A percentile compares a stretch with the other conserved stretches of the same genome.
Conservation (phyloP, 2,888 invertebrate species). For the Deilephila porcellus region DNA sequence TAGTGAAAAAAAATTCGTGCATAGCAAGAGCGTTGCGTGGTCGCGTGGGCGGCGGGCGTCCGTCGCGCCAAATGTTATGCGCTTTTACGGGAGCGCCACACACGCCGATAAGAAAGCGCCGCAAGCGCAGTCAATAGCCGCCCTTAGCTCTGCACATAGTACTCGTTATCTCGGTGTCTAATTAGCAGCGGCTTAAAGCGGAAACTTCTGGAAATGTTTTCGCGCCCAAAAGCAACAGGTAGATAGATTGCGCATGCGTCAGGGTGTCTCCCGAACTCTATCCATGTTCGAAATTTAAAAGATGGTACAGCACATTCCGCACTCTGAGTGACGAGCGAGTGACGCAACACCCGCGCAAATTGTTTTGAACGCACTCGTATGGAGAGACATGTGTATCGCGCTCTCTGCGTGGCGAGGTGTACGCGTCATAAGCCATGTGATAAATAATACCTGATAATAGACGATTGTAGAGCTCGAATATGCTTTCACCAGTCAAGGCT, state of each 20-base stretch:
- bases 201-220: constrained; percentile 17
- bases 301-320: neutral
- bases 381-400: neutral
- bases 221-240: neutral
- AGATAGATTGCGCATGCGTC: neutral
- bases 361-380: constrained; percentile 18
- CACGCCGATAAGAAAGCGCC: constrained; percentile 37
- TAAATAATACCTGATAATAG: neutral
- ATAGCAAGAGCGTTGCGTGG: constrained; percentile 53
- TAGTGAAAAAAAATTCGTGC: constrained; percentile 57
- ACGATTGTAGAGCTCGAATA: neutral
- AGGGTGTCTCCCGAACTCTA: neutral
- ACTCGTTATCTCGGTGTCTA: constrained; percentile 1
- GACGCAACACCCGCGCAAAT: constrained; percentile 11
- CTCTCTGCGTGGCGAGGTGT: neutral
- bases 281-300: neutral
- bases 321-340: neutral
- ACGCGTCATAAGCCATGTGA: neutral
- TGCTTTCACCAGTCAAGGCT: neutral
- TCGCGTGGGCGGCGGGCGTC: constrained; percentile 48
- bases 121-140: neutral
- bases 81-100: constrained; percentile 51
- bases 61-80: constrained; percentile 35
- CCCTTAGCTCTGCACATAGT: neutral
- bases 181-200: neutral